phyloP scores from a whole-genome alignment of 2,797 vertebrate species.

The Amblyopsis hoosieri region DNA sequence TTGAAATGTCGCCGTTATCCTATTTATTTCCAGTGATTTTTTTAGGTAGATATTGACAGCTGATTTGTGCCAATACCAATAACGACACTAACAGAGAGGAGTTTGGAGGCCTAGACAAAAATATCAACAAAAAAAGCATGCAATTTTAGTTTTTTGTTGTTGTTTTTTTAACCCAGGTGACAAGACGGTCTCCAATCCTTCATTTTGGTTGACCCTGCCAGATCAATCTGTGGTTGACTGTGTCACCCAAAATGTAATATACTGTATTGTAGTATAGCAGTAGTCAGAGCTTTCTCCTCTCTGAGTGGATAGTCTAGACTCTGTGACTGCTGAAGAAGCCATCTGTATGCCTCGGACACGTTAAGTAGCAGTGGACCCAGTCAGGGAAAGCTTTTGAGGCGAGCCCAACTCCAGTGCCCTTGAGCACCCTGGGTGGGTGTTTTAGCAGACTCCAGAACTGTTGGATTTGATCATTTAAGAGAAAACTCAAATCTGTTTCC shows the following conservation, averaged over 20 bases:
- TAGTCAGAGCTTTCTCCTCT: constrained; percentile 17
- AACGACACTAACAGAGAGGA: too few species aligned
- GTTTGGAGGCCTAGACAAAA: too few species aligned
- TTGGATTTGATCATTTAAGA: constrained; percentile 38
- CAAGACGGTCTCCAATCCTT: too few species aligned
- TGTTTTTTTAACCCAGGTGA: too few species aligned
- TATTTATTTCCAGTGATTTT: not conserved
- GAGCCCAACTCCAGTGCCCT: constrained; percentile 5
- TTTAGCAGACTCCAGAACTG: not conserved
- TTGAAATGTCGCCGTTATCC: not conserved
- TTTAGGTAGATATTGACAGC: too few species aligned
- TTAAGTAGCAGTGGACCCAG: not conserved
- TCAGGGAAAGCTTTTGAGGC: not conserved
- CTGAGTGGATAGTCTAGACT: constrained; percentile 1
- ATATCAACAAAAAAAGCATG: too few species aligned
- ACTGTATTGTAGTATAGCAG: constrained; percentile 7
- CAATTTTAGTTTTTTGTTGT: too few species aligned
- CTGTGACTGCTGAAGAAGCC: not conserved
- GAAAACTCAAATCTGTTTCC: not conserved
- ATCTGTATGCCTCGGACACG: constrained; percentile 17
- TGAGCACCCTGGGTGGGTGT: not conserved
- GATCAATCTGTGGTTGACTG: too few species aligned
- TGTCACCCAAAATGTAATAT: constrained; percentile 1
- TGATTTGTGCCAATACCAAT: too few species aligned
- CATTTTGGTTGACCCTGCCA: too few species aligned